Percentiles rank a stretch among this genome's conserved stretches.
Conservation (phyloP, 2,797 vertebrate genomes). For the Dermochelys coriacea region DNA sequence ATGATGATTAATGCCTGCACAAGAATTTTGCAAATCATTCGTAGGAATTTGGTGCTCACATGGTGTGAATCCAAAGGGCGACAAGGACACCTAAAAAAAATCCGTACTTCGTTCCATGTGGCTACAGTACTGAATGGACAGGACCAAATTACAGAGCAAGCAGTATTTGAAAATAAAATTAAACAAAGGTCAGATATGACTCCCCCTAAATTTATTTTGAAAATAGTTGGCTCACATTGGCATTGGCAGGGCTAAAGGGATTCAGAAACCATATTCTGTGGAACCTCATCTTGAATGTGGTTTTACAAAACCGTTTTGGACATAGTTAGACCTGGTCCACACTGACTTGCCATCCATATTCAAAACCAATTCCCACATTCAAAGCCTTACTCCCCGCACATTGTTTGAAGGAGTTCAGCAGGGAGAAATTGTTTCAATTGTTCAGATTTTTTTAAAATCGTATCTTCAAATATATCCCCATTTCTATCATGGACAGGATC, state of each 20-base stretch:
- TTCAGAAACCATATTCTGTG: neutral
- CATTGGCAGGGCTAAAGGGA: neutral
- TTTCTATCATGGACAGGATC: neutral
- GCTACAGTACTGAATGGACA: fast-evolving
- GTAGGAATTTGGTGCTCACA: neutral
- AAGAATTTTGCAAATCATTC: neutral
- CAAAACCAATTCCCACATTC: neutral
- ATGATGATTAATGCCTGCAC: neutral
- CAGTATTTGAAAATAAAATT: slow-evolving; percentile 1
- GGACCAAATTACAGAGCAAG: neutral
- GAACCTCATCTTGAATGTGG: neutral
- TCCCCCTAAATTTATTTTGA: slow-evolving; percentile 18
- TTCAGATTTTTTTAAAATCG: neutral
- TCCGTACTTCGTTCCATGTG: neutral
- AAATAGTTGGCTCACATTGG: slow-evolving; percentile 19
- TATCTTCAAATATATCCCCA: neutral
- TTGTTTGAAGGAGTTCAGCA: neutral
- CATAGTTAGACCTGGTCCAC: neutral
- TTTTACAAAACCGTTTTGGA: neutral
- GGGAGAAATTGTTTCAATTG: neutral
- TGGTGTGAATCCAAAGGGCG: neutral
- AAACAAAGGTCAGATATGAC: neutral
- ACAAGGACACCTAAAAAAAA: neutral
- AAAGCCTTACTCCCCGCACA: neutral
- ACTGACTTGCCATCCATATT: neutral